A percentile compares a stretch with the other conserved stretches of the same genome.
Conservation (phyloP, 2,888 invertebrate genomes). For the Synanthedon formicaeformis region DNA sequence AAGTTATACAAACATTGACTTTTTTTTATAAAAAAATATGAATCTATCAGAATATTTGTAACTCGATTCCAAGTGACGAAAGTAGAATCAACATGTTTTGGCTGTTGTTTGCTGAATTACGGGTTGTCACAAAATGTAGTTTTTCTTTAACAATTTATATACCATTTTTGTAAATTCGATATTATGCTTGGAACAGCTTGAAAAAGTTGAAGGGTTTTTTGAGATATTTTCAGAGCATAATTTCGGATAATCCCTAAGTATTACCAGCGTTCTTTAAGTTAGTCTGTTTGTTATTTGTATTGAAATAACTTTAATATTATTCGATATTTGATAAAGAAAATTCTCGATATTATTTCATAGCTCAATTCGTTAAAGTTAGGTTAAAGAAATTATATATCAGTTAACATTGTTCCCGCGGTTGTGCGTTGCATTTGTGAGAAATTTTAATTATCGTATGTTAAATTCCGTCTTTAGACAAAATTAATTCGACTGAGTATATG, state of each 20-base stretch:
- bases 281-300: background rate
- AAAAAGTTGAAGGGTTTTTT: conserved; percentile 7
- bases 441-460: conserved; percentile 38
- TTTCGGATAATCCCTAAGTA: conserved; percentile 23
- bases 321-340: background rate
- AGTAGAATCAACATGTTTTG: background rate
- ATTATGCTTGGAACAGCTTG: conserved; percentile 26
- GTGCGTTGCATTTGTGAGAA: conserved; percentile 47
- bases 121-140: conserved; percentile 31
- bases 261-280: conserved; percentile 7
- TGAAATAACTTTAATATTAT: background rate
- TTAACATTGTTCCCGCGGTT: conserved; percentile 40
- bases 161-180: conserved; percentile 26
- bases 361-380: conserved; percentile 57
- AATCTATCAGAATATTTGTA: too few relatives aligned
- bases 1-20: too few relatives aligned
- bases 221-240: conserved; percentile 41
- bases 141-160: conserved; percentile 20
- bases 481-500: conserved; percentile 42
- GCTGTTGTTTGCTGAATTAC: conserved; percentile 1
- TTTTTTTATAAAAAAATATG: background rate
- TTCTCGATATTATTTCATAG: conserved; percentile 22
- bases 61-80: background rate
- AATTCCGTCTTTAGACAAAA: conserved; percentile 41
- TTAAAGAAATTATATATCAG: conserved; percentile 43